Evolutionary conservation across 2,888 invertebrate species (phyloP), one percentile per base, ranked within the genome.

Genomic region (Calliopum simillimum): DNA sequence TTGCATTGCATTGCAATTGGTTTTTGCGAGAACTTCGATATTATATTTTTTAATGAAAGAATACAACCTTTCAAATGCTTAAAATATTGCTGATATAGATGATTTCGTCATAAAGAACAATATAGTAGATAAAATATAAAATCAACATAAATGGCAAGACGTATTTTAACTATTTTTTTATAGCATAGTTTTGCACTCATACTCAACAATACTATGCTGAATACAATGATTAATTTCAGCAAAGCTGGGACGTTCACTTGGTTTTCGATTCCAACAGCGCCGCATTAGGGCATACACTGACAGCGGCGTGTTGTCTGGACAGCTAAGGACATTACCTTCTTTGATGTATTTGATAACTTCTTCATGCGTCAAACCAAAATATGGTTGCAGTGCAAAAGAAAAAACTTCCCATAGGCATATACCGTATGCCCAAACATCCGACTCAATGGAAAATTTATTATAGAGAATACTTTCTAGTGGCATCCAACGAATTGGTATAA

Each of bases 401-500:
- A 97, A 98, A 82, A 98, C 95, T 87, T 98, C 98, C 98, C 98
- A 98, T 55, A 98, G 88, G 81, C 96, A 95, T 19, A 98, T 96
- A 65, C 97, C 98, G 87, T 94, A 98, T 14, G 98, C 97, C 98
- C 98, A 98, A 1, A 98, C 96, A 87, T 98, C 98, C 13, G 97
- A 96, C 85, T 98, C 97, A 73, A 95, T 90, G 14, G 98, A 97
- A 86, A 97, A 98, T 85, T 97, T 97, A 86, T 97, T 98, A 85
- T 97, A 97, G 67, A 98, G 88, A 84, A 98, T 97, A 86, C 97
- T 95, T 86, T 98, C 98, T 72, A 97, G 88, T 23, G 98, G 98
- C 97, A 98, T 98, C 98, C 98, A 98, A 84, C 98, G 90, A 25
- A 98, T 96, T 46, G 98, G 98, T 78, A 98, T 97, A 16, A 97